These are phyloP conservation scores for Aphis craccivora DNA, from an alignment of 1,140 invertebrate genomes.

Conservation along the genomic window DNA sequence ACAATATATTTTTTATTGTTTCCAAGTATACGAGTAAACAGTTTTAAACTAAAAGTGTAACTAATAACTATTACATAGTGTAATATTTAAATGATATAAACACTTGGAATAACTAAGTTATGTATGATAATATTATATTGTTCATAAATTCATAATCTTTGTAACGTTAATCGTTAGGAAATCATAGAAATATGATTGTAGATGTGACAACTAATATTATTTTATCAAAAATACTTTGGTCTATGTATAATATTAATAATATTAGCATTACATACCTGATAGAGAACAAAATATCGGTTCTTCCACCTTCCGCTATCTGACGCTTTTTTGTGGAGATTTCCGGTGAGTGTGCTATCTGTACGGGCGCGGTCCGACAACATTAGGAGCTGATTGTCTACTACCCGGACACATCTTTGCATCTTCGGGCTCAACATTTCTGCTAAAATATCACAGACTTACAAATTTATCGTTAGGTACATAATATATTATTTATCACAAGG, in stretches of 20 bases:
- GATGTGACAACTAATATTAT: not conserved
- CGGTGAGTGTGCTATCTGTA: slow-evolving; percentile 78
- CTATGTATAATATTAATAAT: not conserved
- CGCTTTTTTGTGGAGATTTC: slow-evolving; percentile 85
- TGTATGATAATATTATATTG: not conserved
- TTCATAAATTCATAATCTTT: not conserved
- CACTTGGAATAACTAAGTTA: not conserved
- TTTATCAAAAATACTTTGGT: not conserved
- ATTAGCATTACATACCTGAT: slow-evolving; percentile 73
- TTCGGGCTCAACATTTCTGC: slow-evolving; percentile 76
- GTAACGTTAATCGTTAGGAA: not conserved
- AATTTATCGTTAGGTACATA: not conserved
- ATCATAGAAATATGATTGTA: not conserved
- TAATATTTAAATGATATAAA: not conserved
- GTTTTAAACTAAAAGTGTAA: not conserved
- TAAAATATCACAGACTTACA: not conserved
- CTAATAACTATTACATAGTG: not conserved
- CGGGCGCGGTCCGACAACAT: slow-evolving; percentile 85
- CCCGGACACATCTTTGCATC: slow-evolving; percentile 83
- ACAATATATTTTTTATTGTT: not conserved
- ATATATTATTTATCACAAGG: not conserved
- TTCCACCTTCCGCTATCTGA: slow-evolving; percentile 90
- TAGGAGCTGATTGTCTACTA: slow-evolving; percentile 82
- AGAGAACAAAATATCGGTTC: slow-evolving; percentile 86
- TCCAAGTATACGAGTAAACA: not conserved